Percentiles rank a stretch among this genome's conserved stretches.
These are phyloP conservation scores for Ptilodon capucinus DNA, from an alignment of 2,888 invertebrate genomes.

Conservation along the genomic window DNA sequence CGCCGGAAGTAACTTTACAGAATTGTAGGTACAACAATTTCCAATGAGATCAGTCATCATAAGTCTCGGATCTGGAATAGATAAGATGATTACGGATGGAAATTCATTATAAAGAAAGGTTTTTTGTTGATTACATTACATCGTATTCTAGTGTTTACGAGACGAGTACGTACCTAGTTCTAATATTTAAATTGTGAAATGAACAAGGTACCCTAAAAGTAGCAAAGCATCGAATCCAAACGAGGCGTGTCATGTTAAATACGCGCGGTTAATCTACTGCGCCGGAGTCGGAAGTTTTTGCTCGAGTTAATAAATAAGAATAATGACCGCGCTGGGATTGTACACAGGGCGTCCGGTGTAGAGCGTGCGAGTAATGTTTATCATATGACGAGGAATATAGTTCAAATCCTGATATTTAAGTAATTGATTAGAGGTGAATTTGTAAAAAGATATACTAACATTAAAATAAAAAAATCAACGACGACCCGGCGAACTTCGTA, in stretches of 20 bases:
- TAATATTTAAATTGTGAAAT: neutral
- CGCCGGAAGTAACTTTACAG: too few species aligned
- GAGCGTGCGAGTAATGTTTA: neutral
- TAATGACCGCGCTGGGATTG: neutral
- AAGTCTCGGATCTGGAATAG: too few species aligned
- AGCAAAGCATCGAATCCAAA: constrained; percentile 16
- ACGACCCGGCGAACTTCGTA: too few species aligned
- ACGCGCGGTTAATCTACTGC: constrained; percentile 24
- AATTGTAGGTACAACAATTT: too few species aligned
- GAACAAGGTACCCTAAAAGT: constrained; percentile 2
- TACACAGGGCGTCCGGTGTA: neutral
- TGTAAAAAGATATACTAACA: too few species aligned
- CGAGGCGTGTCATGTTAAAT: constrained; percentile 32
- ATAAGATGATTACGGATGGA: too few species aligned
- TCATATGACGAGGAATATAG: too few species aligned
- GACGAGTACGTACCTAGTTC: neutral
- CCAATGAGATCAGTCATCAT: too few species aligned
- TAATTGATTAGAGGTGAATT: too few species aligned
- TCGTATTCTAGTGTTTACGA: neutral
- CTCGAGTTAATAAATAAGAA: constrained; percentile 9
- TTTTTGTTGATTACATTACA: neutral
- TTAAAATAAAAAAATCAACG: too few species aligned
- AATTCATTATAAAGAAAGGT: too few species aligned
- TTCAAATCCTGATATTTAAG: too few species aligned
- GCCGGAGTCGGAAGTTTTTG: constrained; percentile 17